A percentile compares a stretch with the other conserved stretches of the same genome.
Evolutionary conservation across 2,888 invertebrate species (phyloP).

Genomic region (Proisotoma minuta): DNA sequence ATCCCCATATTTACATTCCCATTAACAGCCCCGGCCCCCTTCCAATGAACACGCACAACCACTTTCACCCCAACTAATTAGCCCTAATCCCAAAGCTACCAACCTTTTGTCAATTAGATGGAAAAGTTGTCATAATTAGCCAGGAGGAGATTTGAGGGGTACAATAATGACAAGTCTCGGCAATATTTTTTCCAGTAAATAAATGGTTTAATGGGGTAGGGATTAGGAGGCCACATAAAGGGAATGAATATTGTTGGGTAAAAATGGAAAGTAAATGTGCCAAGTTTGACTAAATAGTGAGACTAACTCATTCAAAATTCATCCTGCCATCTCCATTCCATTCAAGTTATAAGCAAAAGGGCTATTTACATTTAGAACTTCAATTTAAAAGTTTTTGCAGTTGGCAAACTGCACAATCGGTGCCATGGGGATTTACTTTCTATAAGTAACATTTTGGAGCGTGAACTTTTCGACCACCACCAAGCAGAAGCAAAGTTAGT

Average conservation of each 20-base stretch:
- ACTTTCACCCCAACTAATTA: background rate
- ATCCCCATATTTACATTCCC: slow-evolving; percentile 3
- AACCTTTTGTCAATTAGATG: no score
- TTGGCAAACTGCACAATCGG: slow-evolving; percentile 20
- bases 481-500: slow-evolving; percentile 13
- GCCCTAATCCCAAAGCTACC: no score
- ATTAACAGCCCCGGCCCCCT: slow-evolving; percentile 9
- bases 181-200: background rate
- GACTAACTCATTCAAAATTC: slow-evolving; percentile 18
- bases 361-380: slow-evolving; percentile 19
- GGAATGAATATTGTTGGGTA: no score
- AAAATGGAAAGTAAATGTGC: slow-evolving; percentile 8
- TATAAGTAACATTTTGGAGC: slow-evolving; percentile 16
- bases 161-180: background rate
- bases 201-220: background rate
- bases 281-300: slow-evolving; percentile 15
- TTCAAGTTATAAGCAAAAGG: slow-evolving; percentile 11
- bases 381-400: slow-evolving; percentile 20
- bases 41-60: slow-evolving; percentile 5
- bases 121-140: no score
- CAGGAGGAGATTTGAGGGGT: no score
- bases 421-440: slow-evolving; percentile 20
- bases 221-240: no score
- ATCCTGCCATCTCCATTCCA: slow-evolving; percentile 14
- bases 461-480: slow-evolving; percentile 14